A percentile compares a stretch with the other conserved stretches of the same genome.
phyloP scores from a whole-genome alignment of 2,797 vertebrate genomes.

The Forpus xanthops region DNA sequence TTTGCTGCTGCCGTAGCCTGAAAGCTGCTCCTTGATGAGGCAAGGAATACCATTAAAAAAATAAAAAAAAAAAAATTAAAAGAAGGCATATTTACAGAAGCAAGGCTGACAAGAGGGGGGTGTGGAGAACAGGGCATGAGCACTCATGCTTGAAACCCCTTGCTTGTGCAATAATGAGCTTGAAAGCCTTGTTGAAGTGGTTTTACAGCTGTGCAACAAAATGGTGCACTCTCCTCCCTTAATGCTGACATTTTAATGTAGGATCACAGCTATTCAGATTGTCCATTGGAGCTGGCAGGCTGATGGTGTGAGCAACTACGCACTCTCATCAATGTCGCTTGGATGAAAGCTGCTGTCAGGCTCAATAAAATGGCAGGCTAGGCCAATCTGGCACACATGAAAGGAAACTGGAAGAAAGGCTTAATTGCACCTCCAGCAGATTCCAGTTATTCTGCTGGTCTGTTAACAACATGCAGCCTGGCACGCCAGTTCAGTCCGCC shows the following conservation, averaged over 20 bases:
- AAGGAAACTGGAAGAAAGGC: conserved; percentile 68
- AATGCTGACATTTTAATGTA: conserved; percentile 73
- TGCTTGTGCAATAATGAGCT: conserved; percentile 69
- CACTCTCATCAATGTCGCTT: conserved; percentile 69
- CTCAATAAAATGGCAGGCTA: conserved; percentile 70
- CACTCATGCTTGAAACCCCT: conserved; percentile 70
- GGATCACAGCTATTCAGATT: conserved; percentile 72
- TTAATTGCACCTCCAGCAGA: conserved; percentile 69
- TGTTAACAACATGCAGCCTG: conserved; percentile 45
- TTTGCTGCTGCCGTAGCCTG: background rate
- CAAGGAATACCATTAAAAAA: background rate
- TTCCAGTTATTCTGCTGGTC: conserved; percentile 65
- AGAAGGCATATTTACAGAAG: conserved; percentile 26
- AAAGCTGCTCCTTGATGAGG: background rate
- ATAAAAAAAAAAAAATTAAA: background rate
- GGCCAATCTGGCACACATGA: conserved; percentile 71
- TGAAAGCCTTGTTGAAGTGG: conserved; percentile 71
- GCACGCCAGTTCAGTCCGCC: background rate
- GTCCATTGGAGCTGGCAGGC: conserved; percentile 71
- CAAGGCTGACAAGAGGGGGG: background rate
- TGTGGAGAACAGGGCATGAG: conserved; percentile 50
- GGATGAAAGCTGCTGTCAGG: conserved; percentile 71
- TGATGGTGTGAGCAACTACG: conserved; percentile 71
- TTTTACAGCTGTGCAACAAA: conserved; percentile 73
- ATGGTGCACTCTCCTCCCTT: conserved; percentile 69